These are phyloP conservation scores for Alectoris magna DNA, from an alignment of 2,797 vertebrate genomes.

Conservation along the genomic window DNA sequence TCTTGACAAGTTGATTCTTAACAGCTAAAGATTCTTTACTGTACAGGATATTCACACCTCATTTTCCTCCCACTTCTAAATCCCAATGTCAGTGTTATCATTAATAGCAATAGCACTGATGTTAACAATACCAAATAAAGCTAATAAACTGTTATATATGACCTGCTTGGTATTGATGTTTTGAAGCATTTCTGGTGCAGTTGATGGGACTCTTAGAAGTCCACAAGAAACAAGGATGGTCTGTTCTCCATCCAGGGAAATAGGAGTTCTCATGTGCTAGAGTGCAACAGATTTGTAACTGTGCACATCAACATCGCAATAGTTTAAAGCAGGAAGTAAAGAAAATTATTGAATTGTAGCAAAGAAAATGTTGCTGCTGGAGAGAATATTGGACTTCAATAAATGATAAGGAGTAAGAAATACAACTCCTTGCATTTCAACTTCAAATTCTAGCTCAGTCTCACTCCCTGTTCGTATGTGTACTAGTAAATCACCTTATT, in stretches of 20 bases:
- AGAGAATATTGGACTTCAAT: background rate
- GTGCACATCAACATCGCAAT: background rate
- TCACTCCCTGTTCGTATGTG: background rate
- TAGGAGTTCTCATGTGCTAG: background rate
- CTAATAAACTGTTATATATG: background rate
- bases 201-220: background rate
- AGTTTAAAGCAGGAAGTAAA: background rate
- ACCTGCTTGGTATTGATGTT: background rate
- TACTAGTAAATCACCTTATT: background rate
- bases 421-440: background rate
- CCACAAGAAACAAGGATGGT: background rate
- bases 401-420: background rate
- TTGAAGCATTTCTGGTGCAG: background rate
- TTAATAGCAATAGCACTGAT: background rate
- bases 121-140: background rate
- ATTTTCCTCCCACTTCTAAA: background rate
- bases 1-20: conserved; percentile 38
- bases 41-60: background rate
- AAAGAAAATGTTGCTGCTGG: background rate
- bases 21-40: conserved; percentile 47
- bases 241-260: background rate
- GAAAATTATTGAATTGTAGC: background rate
- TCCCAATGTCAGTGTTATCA: background rate
- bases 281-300: background rate
- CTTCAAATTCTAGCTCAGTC: background rate